Base-by-base conservation (phyloP, 2,888 invertebrate species). In the Amaurobius ferox region DNA sequence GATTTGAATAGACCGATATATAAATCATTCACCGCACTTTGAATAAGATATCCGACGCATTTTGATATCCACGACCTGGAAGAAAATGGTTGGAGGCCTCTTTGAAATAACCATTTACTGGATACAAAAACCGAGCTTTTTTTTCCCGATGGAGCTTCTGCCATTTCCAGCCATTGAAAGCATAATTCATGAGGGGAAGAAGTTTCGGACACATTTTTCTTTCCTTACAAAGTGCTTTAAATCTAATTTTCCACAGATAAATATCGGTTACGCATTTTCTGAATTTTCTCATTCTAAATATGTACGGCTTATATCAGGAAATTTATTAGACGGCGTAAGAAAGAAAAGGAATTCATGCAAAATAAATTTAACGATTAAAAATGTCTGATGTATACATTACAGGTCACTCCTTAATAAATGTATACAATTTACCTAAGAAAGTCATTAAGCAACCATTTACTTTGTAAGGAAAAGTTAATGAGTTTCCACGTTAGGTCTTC, bases 1-100 rank as follows among this genome's bases (percentile, higher is more conserved):
- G 23, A n/a, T 35, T 68, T 68, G 55, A 68, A 78, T 61, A 32
- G 61, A 30, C 13, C 35, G 9, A 39, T 55, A 61, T 55, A 78
- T 78, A 78, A 78, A 78, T 78, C 77, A 48, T 61, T 55, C 23
- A 11, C 9, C 23, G 26, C 16, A 61, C 61, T 61, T 61, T 28
- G 28, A 23, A 32, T 68, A 68, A 68, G 68, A 68, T 78, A 68
- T 39, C 68, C 68, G 68, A 68, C 55, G 61, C 74, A 61, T 68
- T 61, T 35, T 78, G 77, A 78, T 68, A 68, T 68, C 68, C 61
- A 78, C 68, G 32, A 55, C 35, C 19, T 26, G 28, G 30, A 68
- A 78, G 61, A 68, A 78, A 67, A 39, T 19, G 32, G 39, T 68
- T 35, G n/a, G n/a, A 61, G 77, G 68, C 30, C 32, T 16, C 48